Percentiles rank a stretch among this genome's conserved stretches.
Conservation (phyloP, 2,113 vertebrate species). For the Pachyramphus minor region DNA sequence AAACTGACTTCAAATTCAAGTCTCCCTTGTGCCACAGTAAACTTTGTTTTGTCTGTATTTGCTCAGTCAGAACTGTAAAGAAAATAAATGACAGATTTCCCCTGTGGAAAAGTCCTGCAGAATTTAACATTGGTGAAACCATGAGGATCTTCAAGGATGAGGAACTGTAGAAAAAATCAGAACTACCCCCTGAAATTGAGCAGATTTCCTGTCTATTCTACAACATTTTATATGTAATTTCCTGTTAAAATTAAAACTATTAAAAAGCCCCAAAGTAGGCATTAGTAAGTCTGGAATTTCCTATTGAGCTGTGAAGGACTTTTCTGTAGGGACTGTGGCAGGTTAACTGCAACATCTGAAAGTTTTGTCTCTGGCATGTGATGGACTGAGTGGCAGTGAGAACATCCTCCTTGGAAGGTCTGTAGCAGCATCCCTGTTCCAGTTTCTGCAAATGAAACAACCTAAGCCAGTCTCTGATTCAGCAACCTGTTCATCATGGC, state of each 20-base stretch:
- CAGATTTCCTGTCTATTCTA: not conserved
- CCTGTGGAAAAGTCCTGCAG: not conserved
- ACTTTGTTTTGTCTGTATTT: slow-evolving; percentile 53
- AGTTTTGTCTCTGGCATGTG: accelerated
- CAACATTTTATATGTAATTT: not conserved
- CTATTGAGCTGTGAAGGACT: not conserved
- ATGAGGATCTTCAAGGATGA: not conserved
- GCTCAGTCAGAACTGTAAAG: not conserved
- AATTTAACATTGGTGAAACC: not conserved
- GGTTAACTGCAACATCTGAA: not conserved
- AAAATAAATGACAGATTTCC: slow-evolving; percentile 36
- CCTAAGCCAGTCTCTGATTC: not conserved
- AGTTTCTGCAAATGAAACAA: not conserved
- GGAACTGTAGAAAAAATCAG: not conserved
- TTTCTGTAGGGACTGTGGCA: not conserved
- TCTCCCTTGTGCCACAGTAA: slow-evolving; percentile 8
- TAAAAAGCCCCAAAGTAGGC: not conserved
- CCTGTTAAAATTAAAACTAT: not conserved
- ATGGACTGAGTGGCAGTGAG: not conserved
- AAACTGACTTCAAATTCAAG: not conserved
- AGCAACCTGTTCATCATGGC: not conserved
- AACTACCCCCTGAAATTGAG: not conserved
- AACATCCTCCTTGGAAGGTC: not conserved
- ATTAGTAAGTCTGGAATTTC: not conserved
- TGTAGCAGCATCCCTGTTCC: not conserved